Evolutionary conservation across 2,797 vertebrate species (phyloP).

Genomic region (Sebastes oblongus): DNA sequence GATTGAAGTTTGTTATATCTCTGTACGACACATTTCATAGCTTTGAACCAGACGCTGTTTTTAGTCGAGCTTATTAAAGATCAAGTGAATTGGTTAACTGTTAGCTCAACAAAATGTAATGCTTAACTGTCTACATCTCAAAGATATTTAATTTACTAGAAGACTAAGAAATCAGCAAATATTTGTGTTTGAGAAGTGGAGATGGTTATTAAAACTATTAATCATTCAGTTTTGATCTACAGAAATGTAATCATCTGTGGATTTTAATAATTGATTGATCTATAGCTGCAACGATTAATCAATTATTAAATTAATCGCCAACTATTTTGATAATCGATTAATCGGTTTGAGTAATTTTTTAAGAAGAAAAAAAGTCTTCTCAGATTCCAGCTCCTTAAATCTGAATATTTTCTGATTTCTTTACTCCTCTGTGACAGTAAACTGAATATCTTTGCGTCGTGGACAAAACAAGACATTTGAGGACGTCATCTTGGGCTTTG

Average conservation of each 20-base stretch:
- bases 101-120: neutral
- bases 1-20: conserved; percentile 4
- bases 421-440: too few species aligned
- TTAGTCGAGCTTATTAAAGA: neutral
- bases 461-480: too few species aligned
- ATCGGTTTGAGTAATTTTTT: too few species aligned
- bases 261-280: neutral
- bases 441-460: too few species aligned
- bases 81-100: neutral
- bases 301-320: too few species aligned
- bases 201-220: neutral
- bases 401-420: too few species aligned
- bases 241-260: neutral
- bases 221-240: neutral
- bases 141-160: neutral
- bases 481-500: too few species aligned
- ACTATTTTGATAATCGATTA: too few species aligned
- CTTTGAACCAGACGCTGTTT: neutral
- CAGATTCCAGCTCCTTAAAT: too few species aligned
- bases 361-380: too few species aligned
- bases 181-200: neutral
- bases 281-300: too few species aligned
- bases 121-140: neutral
- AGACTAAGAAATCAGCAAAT: neutral
- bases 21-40: neutral